These are phyloP conservation scores for Amphiprion ocellaris DNA, from an alignment of 2,113 vertebrate species.

Conservation along the genomic window DNA sequence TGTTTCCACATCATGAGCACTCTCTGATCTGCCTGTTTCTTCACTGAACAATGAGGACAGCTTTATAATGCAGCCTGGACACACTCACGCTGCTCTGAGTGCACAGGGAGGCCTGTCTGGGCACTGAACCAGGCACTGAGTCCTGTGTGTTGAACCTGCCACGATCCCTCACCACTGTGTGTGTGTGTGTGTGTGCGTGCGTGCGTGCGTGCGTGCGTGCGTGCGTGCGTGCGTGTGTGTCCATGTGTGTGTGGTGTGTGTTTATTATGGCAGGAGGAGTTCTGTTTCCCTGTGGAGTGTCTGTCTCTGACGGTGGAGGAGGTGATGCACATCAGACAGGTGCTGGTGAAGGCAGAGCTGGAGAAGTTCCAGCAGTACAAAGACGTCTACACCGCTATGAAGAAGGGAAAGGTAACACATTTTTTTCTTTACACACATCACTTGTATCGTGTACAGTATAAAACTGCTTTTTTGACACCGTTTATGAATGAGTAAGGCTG, in stretches of 20 bases:
- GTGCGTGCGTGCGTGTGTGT: slow-evolving; percentile 67
- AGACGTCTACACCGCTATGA: slow-evolving; percentile 97
- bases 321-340: slow-evolving; percentile 99
- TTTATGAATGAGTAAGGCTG: neutral
- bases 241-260: slow-evolving; percentile 64
- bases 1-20: neutral
- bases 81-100: slow-evolving; percentile 11
- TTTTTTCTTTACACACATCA: neutral
- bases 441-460: neutral
- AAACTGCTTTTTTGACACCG: too few species aligned
- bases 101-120: slow-evolving; percentile 8
- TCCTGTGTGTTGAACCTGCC: slow-evolving; percentile 19
- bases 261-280: slow-evolving; percentile 92
- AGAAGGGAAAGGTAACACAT: slow-evolving; percentile 95
- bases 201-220: slow-evolving; percentile 33
- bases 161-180: neutral
- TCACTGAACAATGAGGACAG: slow-evolving; percentile 22
- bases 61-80: slow-evolving; percentile 24
- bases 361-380: slow-evolving; percentile 99
- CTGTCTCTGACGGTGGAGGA: slow-evolving; percentile 97
- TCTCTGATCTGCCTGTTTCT: neutral
- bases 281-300: slow-evolving; percentile 97
- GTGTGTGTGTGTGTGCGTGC: slow-evolving; percentile 69
- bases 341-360: slow-evolving; percentile 97
- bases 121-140: slow-evolving; percentile 13